phyloP scores from a whole-genome alignment of 2,888 invertebrate genomes.

The Pseudoips prasinana region DNA sequence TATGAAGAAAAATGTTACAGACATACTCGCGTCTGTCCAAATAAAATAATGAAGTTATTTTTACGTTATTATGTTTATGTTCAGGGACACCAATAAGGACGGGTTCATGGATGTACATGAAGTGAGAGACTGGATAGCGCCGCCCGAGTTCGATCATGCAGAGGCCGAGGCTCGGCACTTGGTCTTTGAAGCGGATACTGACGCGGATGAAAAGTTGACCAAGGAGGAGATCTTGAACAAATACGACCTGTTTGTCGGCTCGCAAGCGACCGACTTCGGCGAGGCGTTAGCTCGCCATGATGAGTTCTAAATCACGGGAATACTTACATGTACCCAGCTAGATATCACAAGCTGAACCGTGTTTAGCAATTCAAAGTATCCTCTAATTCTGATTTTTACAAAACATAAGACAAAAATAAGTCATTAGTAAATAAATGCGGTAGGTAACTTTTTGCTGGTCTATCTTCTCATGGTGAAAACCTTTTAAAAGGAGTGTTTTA shows the following conservation, averaged over 20 bases:
- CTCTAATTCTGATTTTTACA: constrained; percentile 2
- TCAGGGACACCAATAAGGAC: constrained; percentile 92
- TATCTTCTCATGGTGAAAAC: too few species aligned
- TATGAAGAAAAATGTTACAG: too few species aligned
- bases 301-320: constrained; percentile 86
- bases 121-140: constrained; percentile 96
- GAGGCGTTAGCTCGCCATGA: constrained; percentile 97
- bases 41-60: too few species aligned
- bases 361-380: not conserved
- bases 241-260: constrained; percentile 98
- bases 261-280: constrained; percentile 99
- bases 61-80: too few species aligned
- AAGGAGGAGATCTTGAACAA: constrained; percentile 95
- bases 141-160: constrained; percentile 97
- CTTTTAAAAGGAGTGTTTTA: too few species aligned
- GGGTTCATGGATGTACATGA: constrained; percentile 94
- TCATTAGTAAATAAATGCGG: too few species aligned
- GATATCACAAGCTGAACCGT: constrained; percentile 1
- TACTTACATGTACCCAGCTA: constrained; percentile 9
- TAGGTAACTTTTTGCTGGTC: too few species aligned
- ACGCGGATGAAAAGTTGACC: constrained; percentile 94
- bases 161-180: constrained; percentile 98
- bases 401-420: too few species aligned
- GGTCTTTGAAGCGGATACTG: constrained; percentile 95
- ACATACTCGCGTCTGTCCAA: too few species aligned